A percentile compares a stretch with the other conserved stretches of the same genome.
These are phyloP conservation scores for Papilio protenor DNA, from an alignment of 2,888 invertebrate species.

Conservation along the genomic window DNA sequence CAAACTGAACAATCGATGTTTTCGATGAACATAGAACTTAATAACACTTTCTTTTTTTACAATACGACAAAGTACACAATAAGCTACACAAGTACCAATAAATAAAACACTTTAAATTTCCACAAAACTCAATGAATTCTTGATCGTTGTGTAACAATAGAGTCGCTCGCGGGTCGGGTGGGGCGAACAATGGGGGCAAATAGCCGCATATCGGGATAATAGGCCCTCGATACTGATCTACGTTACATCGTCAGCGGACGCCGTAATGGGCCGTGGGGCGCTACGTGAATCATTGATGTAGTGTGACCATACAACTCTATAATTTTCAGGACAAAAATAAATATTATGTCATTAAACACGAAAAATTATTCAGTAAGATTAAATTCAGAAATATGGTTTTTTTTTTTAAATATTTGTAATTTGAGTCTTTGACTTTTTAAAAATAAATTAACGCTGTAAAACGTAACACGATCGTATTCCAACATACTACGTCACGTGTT, in stretches of 20 bases:
- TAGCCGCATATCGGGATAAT: slow-evolving; percentile 52
- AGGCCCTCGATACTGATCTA: slow-evolving; percentile 54
- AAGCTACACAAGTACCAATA: not conserved
- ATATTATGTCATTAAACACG: not conserved
- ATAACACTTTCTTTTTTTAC: not conserved
- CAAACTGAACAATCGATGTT: too few relatives aligned
- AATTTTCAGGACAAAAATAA: slow-evolving; percentile 21
- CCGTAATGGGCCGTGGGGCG: slow-evolving; percentile 55
- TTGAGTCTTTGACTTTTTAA: not conserved
- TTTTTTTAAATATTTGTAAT: not conserved
- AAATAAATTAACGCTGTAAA: not conserved
- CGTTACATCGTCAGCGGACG: slow-evolving; percentile 47
- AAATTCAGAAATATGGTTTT: not conserved
- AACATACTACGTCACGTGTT: not conserved
- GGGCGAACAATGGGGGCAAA: slow-evolving; percentile 52
- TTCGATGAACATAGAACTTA: too few relatives aligned
- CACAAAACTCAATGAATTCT: slow-evolving; percentile 50
- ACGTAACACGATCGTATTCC: not conserved
- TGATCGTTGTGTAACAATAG: slow-evolving; percentile 48
- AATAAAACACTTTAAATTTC: slow-evolving; percentile 44
- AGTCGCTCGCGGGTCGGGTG: slow-evolving; percentile 45
- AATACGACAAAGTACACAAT: not conserved
- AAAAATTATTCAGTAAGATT: too few relatives aligned
- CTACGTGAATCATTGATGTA: slow-evolving; percentile 54
- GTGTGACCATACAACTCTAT: slow-evolving; percentile 45